Evolutionary conservation across 2,797 vertebrate species (phyloP), one percentile per base, ranked within the genome.

Genomic region (Urosaurus nigricauda): DNA sequence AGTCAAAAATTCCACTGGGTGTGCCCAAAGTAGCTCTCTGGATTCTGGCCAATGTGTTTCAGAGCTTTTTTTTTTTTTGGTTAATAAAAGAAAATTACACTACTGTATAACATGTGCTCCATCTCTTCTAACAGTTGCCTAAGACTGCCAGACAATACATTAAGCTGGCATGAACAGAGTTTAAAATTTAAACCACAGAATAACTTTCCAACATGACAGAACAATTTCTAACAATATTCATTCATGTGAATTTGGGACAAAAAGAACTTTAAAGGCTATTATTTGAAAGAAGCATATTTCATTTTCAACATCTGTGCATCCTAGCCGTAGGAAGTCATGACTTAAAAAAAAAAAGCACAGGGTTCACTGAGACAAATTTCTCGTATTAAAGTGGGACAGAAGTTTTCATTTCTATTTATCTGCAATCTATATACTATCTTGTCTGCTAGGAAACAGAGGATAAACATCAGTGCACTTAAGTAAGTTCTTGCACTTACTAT

Each of bases 121-220:
- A 75, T 81, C n/a, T 81, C 43, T 58, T n/a, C 60, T 47, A 89
- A 80, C 65, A 74, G 77, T 68, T 88, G 63, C 12, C 35, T 85
- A 40, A 73, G 88, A 77, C 63, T 89, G 83, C 88, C 83, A 89
- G 74, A 79, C 65, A 89, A 85, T 71, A 85, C 75, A 84, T 89
- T 79, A 84, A 84, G 65, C 83, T 85, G 75, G 83, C 65, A 85
- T 84, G 29, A 40, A 56, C n/a, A 37, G 43, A 79, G 82, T 71
- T 84, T 89, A 73, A 85, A 79, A 89, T 79, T 89, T 60, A 85
- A 89, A 85, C 65, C 75, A 85, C 47, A 24, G 79, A 84, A 71
- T 29, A 79, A 84, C 13, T 53, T 79, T 78, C 75, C 83, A 85
- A 29, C 24, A 32, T 85, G 79, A 70, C 32, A 71, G 63, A 37